Evolutionary conservation across 2,797 vertebrate genomes (phyloP).

Genomic region (Onychomys torridus): DNA sequence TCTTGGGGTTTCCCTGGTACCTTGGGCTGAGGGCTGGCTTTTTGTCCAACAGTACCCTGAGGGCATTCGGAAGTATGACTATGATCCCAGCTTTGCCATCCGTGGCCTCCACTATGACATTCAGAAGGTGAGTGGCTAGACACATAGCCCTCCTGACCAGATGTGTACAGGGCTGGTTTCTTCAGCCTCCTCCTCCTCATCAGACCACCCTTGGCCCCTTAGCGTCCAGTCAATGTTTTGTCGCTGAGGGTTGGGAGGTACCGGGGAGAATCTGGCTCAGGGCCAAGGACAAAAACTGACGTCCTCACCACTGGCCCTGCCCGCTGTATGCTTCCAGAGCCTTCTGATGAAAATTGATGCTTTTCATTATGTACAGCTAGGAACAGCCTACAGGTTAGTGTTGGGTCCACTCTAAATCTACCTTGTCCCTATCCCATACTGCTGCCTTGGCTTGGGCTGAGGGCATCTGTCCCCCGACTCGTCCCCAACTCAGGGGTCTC

Average conservation of each 20-base stretch:
- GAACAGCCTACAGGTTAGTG: slow-evolving; percentile 90
- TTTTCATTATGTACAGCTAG: slow-evolving; percentile 91
- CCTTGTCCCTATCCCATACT: rapidly evolving
- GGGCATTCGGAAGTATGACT: slow-evolving; percentile 89
- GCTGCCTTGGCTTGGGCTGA: not conserved
- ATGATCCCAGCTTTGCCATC: slow-evolving; percentile 90
- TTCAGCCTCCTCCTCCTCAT: not conserved
- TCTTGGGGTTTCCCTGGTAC: not conserved
- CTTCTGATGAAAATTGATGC: slow-evolving; percentile 92
- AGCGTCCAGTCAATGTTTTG: not conserved
- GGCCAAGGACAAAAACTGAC: not conserved
- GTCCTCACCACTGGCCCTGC: not conserved
- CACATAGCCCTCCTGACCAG: not conserved
- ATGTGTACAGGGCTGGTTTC: rapidly evolving
- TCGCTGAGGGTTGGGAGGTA: not conserved
- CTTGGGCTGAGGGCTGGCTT: not conserved
- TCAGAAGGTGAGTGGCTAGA: slow-evolving; percentile 87
- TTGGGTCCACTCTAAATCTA: not conserved
- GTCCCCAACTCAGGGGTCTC: slow-evolving; percentile 85
- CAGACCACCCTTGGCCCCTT: not conserved
- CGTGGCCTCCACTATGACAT: slow-evolving; percentile 91
- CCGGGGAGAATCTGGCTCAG: not conserved
- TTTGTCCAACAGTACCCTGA: slow-evolving; percentile 88
- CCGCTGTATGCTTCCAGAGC: slow-evolving; percentile 83
- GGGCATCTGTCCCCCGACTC: not conserved